phyloP scores from a whole-genome alignment of 2,113 vertebrate genomes.

The Clupea harengus region DNA sequence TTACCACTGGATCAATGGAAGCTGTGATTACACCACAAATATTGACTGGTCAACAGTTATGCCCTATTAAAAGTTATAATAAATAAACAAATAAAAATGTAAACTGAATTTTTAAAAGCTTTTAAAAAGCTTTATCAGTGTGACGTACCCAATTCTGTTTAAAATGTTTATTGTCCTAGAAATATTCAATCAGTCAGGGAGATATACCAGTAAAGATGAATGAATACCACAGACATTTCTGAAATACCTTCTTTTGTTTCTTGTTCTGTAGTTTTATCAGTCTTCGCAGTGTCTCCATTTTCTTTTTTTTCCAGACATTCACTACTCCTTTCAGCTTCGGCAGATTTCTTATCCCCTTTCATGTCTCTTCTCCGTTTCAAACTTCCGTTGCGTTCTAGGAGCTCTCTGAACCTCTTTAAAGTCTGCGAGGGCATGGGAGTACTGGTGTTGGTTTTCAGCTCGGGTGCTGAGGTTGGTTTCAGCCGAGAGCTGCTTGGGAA shows the following conservation, averaged over 20 bases:
- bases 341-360: no score
- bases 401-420: conserved; percentile 47
- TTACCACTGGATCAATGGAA: neutral
- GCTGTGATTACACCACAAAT: neutral
- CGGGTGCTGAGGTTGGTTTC: neutral
- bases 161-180: no score
- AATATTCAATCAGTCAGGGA: no score
- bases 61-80: no score
- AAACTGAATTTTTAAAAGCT: no score
- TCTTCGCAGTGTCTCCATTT: neutral
- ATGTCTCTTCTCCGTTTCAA: neutral
- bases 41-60: neutral
- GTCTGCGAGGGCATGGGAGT: neutral
- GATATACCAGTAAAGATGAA: no score
- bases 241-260: neutral
- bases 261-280: neutral
- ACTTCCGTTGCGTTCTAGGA: conserved; percentile 27
- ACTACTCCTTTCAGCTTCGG: neutral
- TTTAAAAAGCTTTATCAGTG: no score
- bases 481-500: neutral
- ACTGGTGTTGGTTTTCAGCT: neutral
- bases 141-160: no score
- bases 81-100: no score
- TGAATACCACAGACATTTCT: no score
- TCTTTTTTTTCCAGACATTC: neutral